Evolutionary conservation across 1,140 invertebrate genomes (phyloP).

Genomic region (Papilio polyxenes): DNA sequence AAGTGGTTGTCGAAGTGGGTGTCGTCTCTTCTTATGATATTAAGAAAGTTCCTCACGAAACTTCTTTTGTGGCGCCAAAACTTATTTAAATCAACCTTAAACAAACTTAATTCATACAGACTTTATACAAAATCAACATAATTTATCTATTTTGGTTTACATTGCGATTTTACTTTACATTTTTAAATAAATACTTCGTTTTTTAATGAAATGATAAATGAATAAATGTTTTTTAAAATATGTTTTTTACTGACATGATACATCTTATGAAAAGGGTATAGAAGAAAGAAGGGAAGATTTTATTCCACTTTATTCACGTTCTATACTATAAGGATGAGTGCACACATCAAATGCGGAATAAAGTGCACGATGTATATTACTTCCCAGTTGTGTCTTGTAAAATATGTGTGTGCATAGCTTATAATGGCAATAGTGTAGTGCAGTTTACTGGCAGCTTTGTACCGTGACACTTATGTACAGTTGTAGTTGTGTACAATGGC

Average conservation of each 20-base stretch:
- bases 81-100: background rate
- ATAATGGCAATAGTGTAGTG: background rate
- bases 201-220: too few species aligned
- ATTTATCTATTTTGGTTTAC: too few species aligned
- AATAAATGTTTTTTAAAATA: too few species aligned
- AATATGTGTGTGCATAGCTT: background rate
- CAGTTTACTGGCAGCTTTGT: background rate
- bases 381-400: background rate
- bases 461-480: background rate
- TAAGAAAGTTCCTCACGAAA: slow-evolving; percentile 5
- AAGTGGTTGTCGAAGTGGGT: background rate
- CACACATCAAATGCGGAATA: background rate
- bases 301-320: too few species aligned
- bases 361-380: background rate
- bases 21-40: background rate
- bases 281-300: too few species aligned
- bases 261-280: too few species aligned
- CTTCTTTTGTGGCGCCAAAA: background rate
- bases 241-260: too few species aligned
- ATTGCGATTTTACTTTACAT: too few species aligned
- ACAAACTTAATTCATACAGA: background rate
- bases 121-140: too few species aligned
- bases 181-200: too few species aligned
- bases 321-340: background rate
- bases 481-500: too few species aligned